Evolutionary conservation across 1,140 invertebrate genomes (phyloP), one percentile per base, ranked within the genome.

Genomic region (Zaprionus capensis): DNA sequence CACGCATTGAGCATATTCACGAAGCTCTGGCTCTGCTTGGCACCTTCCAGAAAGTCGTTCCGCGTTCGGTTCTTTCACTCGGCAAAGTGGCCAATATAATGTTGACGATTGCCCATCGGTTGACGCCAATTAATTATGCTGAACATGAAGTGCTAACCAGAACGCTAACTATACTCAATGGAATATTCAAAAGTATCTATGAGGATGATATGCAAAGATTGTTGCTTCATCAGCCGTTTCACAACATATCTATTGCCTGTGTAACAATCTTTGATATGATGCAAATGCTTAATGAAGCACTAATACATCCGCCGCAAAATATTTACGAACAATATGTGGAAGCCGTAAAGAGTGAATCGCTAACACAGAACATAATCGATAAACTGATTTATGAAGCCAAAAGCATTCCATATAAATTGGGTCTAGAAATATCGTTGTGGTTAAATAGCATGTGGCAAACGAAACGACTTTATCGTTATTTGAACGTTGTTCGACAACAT

Each of bases 31-130:
- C 24, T 3, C 12, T 79, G 5, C 5, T 77, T 7, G 4, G 11
- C 1, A 15, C 41, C 5, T 56, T 53, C 7, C 5, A 36, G 0
- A 2, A 36, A 6, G 14, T 63, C 0, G 6, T 49, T 7, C 62
- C 57, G 1, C 6, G 31, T 6, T 31, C 67, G 7, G 5, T 55
- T 0, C 2, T 11, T 2, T 26, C 71, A 0, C 58, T 85, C 1
- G 80, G 79, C 14, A 64, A 56, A 5, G 9, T 86, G 49, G 79
- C 76, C 0, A 81, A 86, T 28, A 20, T 85, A 0, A 86, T 68
- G 5, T 14, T 36, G 7, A 82, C 82, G 4, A 14, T 85, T 5
- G 82, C 64, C 6, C 1, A 26, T 0, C 28, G 9, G 0, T 17
- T 85, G 22, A 12, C 70, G 6, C 68, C 71, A 4, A 64, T 55